phyloP scores from a whole-genome alignment of 2,797 vertebrate species.

The Coracias cyanogaster region DNA sequence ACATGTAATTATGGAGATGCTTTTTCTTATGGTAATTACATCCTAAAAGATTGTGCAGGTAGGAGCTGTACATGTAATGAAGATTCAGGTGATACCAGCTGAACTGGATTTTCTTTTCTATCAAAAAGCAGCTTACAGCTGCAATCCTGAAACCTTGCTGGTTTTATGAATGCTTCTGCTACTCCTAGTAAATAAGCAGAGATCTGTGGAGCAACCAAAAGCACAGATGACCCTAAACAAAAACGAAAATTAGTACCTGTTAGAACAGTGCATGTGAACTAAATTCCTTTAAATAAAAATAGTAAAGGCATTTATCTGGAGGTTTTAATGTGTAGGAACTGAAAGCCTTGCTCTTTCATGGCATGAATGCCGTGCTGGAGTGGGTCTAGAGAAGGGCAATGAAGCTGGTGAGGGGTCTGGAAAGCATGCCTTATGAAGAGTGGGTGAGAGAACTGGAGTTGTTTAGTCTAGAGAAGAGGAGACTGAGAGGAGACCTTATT shows the following conservation, averaged over 20 bases:
- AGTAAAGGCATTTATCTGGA: background rate
- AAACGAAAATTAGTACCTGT: background rate
- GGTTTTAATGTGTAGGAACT: background rate
- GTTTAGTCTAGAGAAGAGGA: no score
- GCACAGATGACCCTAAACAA: background rate
- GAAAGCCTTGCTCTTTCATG: background rate
- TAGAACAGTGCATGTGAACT: background rate
- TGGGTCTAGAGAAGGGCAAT: no score
- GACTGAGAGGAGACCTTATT: no score
- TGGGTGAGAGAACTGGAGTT: no score
- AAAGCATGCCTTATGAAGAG: no score
- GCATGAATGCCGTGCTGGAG: background rate
- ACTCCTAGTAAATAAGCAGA: background rate
- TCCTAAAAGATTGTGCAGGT: background rate
- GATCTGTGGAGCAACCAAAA: background rate
- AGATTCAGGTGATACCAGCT: background rate
- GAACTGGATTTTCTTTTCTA: background rate
- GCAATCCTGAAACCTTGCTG: background rate
- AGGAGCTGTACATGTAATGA: slow-evolving; percentile 9
- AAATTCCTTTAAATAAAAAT: slow-evolving; percentile 1
- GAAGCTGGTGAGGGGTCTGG: no score
- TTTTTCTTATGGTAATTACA: background rate
- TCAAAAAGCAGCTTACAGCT: background rate
- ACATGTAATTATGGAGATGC: background rate
- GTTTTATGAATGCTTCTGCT: slow-evolving; percentile 6